Percentiles rank a stretch among this genome's conserved stretches.
phyloP scores from a whole-genome alignment of 2,888 invertebrate genomes.

The Teleiodes luculella region DNA sequence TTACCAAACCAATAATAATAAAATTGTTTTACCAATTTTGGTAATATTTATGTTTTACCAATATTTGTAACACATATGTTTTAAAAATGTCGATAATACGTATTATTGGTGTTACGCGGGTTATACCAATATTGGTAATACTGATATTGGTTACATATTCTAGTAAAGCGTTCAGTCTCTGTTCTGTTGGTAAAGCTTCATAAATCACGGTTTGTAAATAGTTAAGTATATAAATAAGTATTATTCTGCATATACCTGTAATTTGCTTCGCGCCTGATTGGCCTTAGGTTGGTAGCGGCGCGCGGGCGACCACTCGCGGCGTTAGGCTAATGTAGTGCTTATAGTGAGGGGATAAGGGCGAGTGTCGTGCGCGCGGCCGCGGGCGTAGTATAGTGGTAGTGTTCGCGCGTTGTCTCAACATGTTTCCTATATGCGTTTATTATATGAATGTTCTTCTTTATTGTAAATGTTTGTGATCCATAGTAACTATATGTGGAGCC shows the following conservation, averaged over 20 bases:
- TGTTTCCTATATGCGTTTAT: constrained; percentile 77
- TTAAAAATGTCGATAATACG: too few species aligned
- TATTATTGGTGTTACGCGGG: too few species aligned
- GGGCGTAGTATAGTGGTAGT: constrained; percentile 43
- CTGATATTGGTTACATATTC: too few species aligned
- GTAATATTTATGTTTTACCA: too few species aligned
- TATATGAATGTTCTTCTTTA: constrained; percentile 75
- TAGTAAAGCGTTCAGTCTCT: too few species aligned
- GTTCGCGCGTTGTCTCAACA: constrained; percentile 59
- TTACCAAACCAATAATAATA: too few species aligned
- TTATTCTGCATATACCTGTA: constrained; percentile 62
- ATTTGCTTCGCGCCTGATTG: constrained; percentile 69
- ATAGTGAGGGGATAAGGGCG: background rate
- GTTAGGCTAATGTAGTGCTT: background rate
- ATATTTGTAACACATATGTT: too few species aligned
- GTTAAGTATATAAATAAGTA: constrained; percentile 69
- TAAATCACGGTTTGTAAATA: constrained; percentile 55
- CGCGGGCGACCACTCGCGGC: background rate
- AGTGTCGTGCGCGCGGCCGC: constrained; percentile 1
- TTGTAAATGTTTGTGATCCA: constrained; percentile 73
- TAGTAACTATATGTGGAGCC: constrained; percentile 53
- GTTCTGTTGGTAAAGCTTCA: background rate
- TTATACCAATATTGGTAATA: too few species aligned
- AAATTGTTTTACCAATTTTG: background rate
- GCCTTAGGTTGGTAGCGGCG: constrained; percentile 19